Conservation (phyloP, 2,797 vertebrate genomes). For the Alcedo quadribrachys region DNA sequence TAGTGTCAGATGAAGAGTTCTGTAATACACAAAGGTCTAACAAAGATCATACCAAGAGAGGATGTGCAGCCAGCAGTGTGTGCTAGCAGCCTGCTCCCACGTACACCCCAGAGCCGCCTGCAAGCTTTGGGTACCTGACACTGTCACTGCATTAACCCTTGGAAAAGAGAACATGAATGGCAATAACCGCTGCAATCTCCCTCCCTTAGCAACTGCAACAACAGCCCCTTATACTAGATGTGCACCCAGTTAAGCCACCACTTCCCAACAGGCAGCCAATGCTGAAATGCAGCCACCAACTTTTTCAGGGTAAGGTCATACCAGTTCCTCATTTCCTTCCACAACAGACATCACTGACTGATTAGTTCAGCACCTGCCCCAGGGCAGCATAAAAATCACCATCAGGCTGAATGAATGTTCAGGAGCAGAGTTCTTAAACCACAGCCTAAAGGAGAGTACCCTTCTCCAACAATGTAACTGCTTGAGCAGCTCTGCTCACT, state of each 20-base stretch:
- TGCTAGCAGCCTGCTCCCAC: background rate
- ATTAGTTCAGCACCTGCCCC: background rate
- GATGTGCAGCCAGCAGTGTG: rapidly evolving
- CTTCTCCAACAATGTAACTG: background rate
- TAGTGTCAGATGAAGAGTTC: background rate
- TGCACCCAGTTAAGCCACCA: too few species aligned
- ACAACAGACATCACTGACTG: rapidly evolving
- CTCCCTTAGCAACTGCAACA: background rate
- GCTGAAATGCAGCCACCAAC: background rate
- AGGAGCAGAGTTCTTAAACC: background rate
- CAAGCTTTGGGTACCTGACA: background rate
- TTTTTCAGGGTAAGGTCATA: background rate
- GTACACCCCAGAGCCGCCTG: too few species aligned
- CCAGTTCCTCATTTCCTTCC: background rate
- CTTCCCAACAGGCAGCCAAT: background rate
- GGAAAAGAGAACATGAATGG: background rate
- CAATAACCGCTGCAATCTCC: background rate
- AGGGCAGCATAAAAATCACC: background rate
- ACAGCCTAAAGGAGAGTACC: background rate
- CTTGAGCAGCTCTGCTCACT: background rate
- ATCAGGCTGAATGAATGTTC: rapidly evolving
- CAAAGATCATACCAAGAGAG: background rate
- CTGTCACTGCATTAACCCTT: background rate
- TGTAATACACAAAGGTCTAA: background rate
- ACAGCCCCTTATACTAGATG: too few species aligned